A percentile compares a stretch with the other conserved stretches of the same genome.
phyloP scores from a whole-genome alignment of 2,888 invertebrate genomes.

The Sarcophaga carnaria region DNA sequence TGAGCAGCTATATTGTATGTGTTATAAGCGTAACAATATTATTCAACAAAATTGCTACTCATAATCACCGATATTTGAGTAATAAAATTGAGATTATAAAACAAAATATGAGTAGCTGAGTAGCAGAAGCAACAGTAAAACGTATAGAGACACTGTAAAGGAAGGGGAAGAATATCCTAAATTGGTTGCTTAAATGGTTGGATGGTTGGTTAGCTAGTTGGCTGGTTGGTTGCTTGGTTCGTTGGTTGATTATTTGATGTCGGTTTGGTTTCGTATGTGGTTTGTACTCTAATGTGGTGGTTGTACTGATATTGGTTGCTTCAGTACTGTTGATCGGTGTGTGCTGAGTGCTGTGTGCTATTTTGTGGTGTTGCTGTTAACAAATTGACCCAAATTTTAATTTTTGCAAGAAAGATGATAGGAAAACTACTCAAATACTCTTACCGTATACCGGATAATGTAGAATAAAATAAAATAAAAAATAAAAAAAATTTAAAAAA shows the following conservation, averaged over 20 bases:
- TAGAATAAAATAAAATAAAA: background rate
- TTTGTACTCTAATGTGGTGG: conserved; percentile 32
- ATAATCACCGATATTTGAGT: background rate
- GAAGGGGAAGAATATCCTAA: conserved; percentile 45
- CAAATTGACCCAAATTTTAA: conserved; percentile 49
- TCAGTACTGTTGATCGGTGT: conserved; percentile 9
- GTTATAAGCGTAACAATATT: background rate
- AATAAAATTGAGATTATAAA: conserved; percentile 23
- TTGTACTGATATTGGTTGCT: background rate
- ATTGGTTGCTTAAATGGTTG: conserved; percentile 17
- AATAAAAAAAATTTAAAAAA: background rate
- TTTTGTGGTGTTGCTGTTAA: conserved; percentile 22
- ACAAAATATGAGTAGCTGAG: background rate
- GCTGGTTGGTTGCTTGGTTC: background rate
- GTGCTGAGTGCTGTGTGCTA: conserved; percentile 15
- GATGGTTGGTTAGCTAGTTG: conserved; percentile 13
- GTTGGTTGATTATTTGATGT: background rate
- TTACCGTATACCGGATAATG: background rate
- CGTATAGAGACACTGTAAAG: background rate
- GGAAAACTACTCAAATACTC: conserved; percentile 21
- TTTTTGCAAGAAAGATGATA: conserved; percentile 52
- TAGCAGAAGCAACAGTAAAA: background rate
- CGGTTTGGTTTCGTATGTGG: background rate
- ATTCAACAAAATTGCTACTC: background rate
- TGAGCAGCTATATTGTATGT: too few relatives aligned